Percentiles rank a stretch among this genome's conserved stretches.
These are phyloP conservation scores for Sphenodon punctatus DNA, from an alignment of 2,797 vertebrate species.

Conservation along the genomic window DNA sequence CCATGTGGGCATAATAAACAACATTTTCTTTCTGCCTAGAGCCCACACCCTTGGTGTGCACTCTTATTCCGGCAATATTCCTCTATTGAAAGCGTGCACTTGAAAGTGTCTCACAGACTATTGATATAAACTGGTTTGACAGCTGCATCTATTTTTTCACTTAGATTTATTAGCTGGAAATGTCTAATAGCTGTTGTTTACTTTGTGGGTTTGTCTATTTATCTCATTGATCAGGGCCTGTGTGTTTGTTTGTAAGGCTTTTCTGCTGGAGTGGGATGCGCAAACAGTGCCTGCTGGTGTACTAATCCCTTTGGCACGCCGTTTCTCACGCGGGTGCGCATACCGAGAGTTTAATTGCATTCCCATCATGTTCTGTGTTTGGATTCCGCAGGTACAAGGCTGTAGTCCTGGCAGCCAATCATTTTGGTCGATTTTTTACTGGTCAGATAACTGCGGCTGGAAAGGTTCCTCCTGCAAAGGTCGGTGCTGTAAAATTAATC, in stretches of 20 bases:
- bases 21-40: background rate
- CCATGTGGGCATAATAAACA: background rate
- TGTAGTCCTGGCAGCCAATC: constrained; percentile 76
- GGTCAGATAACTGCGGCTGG: constrained; percentile 78
- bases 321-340: background rate
- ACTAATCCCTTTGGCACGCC: background rate
- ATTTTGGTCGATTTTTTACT: constrained; percentile 55
- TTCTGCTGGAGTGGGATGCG: background rate
- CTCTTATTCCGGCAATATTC: background rate
- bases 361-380: background rate
- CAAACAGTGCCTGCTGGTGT: background rate
- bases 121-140: constrained; percentile 7
- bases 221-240: background rate
- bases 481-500: constrained; percentile 9
- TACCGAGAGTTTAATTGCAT: background rate
- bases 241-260: background rate
- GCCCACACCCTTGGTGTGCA: background rate
- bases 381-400: constrained; percentile 38
- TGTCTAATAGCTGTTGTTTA: background rate
- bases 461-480: constrained; percentile 79
- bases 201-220: background rate
- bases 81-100: background rate
- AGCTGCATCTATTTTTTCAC: background rate
- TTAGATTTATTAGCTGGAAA: constrained; percentile 1
- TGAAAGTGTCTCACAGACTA: background rate